These are phyloP conservation scores for Pedetes capensis DNA, from an alignment of 2,113 vertebrate genomes.

Conservation along the genomic window DNA sequence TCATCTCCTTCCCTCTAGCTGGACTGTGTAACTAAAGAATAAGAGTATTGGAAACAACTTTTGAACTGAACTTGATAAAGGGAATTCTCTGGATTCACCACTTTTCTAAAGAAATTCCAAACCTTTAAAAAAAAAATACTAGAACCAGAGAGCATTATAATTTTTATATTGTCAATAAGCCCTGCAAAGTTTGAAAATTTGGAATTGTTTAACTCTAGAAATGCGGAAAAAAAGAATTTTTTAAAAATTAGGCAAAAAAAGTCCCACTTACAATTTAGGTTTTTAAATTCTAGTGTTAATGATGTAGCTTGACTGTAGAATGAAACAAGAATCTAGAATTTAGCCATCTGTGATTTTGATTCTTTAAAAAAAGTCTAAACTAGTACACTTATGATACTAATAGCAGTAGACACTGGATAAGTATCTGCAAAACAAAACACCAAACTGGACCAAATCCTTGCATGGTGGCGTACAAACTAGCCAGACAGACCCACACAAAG, in stretches of 20 bases:
- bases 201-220: background rate
- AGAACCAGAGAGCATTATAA: background rate
- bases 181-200: background rate
- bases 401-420: background rate
- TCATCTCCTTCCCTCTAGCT: background rate
- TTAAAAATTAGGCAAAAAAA: background rate
- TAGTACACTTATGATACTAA: background rate
- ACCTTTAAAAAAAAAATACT: background rate
- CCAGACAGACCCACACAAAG: background rate
- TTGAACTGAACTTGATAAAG: background rate
- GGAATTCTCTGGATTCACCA: background rate
- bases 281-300: background rate
- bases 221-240: background rate
- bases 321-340: background rate
- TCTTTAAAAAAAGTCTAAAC: background rate
- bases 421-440: background rate
- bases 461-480: background rate
- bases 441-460: background rate
- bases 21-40: background rate
- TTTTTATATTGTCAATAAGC: conserved; percentile 28
- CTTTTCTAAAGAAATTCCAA: conserved; percentile 3
- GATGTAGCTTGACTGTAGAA: background rate
- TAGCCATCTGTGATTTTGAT: background rate
- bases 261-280: background rate
- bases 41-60: background rate